phyloP scores from a whole-genome alignment of 2,797 vertebrate species.

The Nothura maculosa region DNA sequence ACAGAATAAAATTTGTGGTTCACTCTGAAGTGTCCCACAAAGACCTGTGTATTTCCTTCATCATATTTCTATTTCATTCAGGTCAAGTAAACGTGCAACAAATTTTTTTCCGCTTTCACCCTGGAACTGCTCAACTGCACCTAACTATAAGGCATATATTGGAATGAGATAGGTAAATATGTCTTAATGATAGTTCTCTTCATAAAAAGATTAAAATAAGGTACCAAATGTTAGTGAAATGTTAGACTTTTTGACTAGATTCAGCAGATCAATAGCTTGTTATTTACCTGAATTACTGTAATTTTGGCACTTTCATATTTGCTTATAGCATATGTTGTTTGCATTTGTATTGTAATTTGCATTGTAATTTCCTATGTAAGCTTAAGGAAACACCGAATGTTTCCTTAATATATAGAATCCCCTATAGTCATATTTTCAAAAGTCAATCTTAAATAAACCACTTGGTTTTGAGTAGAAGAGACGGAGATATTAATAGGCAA shows the following conservation, averaged over 20 bases:
- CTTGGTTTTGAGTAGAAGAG: neutral
- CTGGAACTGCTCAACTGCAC: conserved; percentile 9
- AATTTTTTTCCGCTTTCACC: conserved; percentile 4
- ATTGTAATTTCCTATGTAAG: neutral
- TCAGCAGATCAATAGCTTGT: conserved; percentile 48
- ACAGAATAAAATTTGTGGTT: neutral
- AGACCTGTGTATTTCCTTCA: neutral
- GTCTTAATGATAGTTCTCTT: neutral
- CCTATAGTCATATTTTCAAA: conserved; percentile 10
- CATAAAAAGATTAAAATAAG: conserved; percentile 24
- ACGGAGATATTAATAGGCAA: neutral
- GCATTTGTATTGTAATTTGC: conserved; percentile 60
- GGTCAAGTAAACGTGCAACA: neutral
- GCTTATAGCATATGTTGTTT: conserved; percentile 26
- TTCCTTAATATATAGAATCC: conserved; percentile 1
- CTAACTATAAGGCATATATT: neutral
- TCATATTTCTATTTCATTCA: conserved; percentile 1
- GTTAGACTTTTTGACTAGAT: conserved; percentile 38
- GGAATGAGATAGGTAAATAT: conserved; percentile 16
- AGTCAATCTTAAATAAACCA: neutral
- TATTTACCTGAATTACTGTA: conserved; percentile 55
- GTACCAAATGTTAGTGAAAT: conserved; percentile 37
- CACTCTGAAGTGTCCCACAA: neutral
- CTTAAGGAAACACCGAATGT: neutral
- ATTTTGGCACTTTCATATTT: conserved; percentile 43